phyloP scores from a whole-genome alignment of 2,888 invertebrate species.

The Magallana nippona region DNA sequence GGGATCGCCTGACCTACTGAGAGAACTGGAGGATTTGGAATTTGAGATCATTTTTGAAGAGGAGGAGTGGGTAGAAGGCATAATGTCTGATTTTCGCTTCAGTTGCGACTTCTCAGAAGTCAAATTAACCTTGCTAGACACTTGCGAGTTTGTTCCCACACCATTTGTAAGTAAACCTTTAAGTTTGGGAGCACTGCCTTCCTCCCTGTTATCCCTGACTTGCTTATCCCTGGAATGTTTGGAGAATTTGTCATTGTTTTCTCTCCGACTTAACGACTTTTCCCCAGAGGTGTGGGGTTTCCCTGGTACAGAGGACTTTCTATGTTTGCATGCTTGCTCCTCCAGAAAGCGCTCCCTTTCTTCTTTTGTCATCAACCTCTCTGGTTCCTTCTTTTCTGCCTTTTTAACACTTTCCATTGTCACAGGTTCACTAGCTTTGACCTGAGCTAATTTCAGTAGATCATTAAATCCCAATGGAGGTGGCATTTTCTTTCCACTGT shows the following conservation, averaged over 20 bases:
- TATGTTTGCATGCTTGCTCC: slow-evolving; percentile 52
- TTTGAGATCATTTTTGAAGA: slow-evolving; percentile 38
- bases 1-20: not conserved
- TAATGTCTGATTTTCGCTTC: slow-evolving; percentile 18
- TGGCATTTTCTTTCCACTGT: slow-evolving; percentile 48
- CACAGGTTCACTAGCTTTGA: slow-evolving; percentile 62
- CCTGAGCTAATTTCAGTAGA: slow-evolving; percentile 66
- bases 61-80: slow-evolving; percentile 20
- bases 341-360: slow-evolving; percentile 65
- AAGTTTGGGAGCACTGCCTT: slow-evolving; percentile 8
- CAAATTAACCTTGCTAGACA: not conserved
- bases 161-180: slow-evolving; percentile 23
- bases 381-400: slow-evolving; percentile 42
- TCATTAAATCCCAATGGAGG: slow-evolving; percentile 69
- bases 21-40: slow-evolving; percentile 20
- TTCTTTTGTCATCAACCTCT: slow-evolving; percentile 68
- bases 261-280: slow-evolving; percentile 6
- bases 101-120: slow-evolving; percentile 9
- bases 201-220: not conserved
- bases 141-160: not conserved
- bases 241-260: not conserved
- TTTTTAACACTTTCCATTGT: slow-evolving; percentile 49
- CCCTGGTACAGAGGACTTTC: slow-evolving; percentile 21
- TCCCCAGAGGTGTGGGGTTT: slow-evolving; percentile 30
- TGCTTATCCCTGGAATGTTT: not conserved